These are phyloP conservation scores for Sylvilagus bachmani DNA, from an alignment of 2,113 vertebrate genomes.

Conservation along the genomic window DNA sequence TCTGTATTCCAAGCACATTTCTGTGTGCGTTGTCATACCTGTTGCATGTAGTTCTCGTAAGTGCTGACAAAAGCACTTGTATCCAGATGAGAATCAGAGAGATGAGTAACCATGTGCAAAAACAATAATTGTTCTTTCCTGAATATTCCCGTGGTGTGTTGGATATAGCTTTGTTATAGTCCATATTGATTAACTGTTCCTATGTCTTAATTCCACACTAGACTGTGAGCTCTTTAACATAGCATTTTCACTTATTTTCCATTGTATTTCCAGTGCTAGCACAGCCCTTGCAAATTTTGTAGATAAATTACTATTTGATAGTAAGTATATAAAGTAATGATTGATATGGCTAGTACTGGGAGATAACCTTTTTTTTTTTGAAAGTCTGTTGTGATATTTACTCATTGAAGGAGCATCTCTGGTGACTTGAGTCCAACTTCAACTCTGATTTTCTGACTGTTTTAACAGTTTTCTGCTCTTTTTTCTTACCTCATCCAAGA, in stretches of 20 bases:
- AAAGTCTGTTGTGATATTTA: constrained; percentile 36
- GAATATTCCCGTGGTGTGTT: neutral
- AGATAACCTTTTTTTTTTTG: neutral
- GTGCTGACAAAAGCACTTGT: neutral
- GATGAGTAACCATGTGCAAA: neutral
- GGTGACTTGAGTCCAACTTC: constrained; percentile 37
- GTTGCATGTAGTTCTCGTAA: neutral
- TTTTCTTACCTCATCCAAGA: constrained; percentile 32
- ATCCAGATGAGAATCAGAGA: neutral
- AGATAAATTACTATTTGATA: constrained; percentile 7
- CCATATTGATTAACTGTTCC: neutral
- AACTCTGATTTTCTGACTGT: constrained; percentile 28
- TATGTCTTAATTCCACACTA: neutral
- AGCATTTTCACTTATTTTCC: neutral
- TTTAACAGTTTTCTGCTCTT: constrained; percentile 41
- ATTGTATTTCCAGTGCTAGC: neutral
- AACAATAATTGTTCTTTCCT: neutral
- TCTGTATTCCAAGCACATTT: neutral
- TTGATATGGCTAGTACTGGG: neutral
- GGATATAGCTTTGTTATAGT: neutral
- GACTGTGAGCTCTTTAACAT: neutral
- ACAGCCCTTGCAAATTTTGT: neutral
- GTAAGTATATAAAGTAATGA: neutral
- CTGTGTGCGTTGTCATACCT: neutral
- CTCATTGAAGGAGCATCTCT: constrained; percentile 54